Evolutionary conservation across 23 tunicate species (phyloP).

Genomic region (Trididemnum nubilum): DNA sequence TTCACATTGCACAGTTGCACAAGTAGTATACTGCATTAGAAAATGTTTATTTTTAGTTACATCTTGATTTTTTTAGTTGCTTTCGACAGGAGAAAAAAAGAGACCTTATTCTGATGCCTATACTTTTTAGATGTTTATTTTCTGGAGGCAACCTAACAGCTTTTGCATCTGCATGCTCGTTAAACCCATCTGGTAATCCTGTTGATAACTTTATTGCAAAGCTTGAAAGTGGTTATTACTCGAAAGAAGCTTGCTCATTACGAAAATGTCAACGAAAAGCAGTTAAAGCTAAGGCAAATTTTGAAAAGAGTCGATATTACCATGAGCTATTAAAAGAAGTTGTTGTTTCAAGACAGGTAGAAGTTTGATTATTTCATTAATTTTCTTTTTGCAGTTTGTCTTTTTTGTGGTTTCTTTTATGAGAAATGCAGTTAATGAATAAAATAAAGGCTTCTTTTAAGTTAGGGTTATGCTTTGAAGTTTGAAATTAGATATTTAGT

Average conservation of each 20-base stretch:
- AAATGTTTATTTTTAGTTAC: too few species aligned
- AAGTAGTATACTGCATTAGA: too few species aligned
- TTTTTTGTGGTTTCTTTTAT: too few species aligned
- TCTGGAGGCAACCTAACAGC: constrained; percentile 13
- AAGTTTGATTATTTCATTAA: too few species aligned
- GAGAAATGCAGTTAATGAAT: too few species aligned
- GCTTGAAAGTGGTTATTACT: constrained; percentile 30
- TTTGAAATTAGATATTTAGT: too few species aligned
- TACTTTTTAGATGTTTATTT: constrained; percentile 5
- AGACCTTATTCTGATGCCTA: neutral
- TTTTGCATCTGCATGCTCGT: neutral
- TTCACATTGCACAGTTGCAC: too few species aligned
- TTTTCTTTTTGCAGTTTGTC: too few species aligned
- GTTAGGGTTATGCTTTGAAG: too few species aligned
- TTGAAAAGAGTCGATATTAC: constrained; percentile 9
- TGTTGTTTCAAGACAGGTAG: constrained; percentile 47
- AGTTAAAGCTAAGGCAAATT: constrained; percentile 12
- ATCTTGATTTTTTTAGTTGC: too few species aligned
- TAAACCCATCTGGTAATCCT: constrained; percentile 26
- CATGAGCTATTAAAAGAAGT: constrained; percentile 45
- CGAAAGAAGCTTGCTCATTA: neutral
- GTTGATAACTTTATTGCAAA: constrained; percentile 19
- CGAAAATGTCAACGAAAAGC: constrained; percentile 22
- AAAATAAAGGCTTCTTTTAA: too few species aligned
- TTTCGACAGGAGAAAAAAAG: too few species aligned